Base-by-base conservation (phyloP, 1,140 invertebrate genomes). In the Gryllus bimaculatus region DNA sequence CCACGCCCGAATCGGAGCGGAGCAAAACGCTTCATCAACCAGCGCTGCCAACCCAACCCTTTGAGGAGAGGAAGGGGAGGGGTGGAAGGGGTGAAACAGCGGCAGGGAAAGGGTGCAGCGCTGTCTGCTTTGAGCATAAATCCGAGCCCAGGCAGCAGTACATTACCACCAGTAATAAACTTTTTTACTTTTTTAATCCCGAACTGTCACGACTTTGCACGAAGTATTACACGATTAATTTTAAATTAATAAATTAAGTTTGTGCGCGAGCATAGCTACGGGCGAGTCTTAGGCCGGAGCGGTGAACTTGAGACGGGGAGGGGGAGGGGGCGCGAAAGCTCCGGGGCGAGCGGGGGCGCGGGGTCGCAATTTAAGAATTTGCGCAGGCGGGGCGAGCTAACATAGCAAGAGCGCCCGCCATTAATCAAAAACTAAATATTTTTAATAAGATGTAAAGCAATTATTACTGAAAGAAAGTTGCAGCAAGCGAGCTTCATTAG, bases 161-260 rank as follows among this genome's bases (percentile, higher is more conserved):
- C 54, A 66, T 66, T 66, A 66, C 54, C 54, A 66, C 10, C 10
- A 66, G 54, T 18, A 66, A 66, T 66, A 66, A 66, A 10, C 18
- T 66, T 66, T 66, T 66, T 66, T 66, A 10, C 18, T 66, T 66
- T 66, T 66, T 66, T 66, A 66, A 66, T 66, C 54, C 18, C 10
- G 18, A 66, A 66, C 54, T 66, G 54, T 66, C 54, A 66, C 54
- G 18, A 66, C 54, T 66, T 66, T 66, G 10, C 54, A 13, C 54
- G 54, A 66, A 66, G 54, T 66, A 66, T 66, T 66, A 66, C 54
- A 66, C 54, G 54, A 66, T 66, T 66, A 66, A 66, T 66, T 66
- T 66, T 66, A 66, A 66, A 66, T 66, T 66, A 66, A 66, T 66
- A 66, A 66, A 66, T 66, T 66, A 66, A 66, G 10, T 66, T 66